A percentile compares a stretch with the other conserved stretches of the same genome.
These are phyloP conservation scores for Quadroppia sp. DNA, from an alignment of 2,888 invertebrate genomes.

Conservation along the genomic window DNA sequence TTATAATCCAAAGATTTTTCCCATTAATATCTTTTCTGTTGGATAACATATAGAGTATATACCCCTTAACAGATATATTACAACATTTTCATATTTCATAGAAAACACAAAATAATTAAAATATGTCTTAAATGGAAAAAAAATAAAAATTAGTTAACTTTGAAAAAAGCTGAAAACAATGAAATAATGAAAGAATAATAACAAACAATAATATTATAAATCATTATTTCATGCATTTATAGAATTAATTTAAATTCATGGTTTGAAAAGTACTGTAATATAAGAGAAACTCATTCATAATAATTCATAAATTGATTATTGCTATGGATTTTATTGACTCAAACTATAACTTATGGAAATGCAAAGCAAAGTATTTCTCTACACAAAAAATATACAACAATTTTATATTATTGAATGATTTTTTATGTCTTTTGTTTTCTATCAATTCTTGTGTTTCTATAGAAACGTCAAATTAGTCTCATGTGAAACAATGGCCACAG, in stretches of 20 bases:
- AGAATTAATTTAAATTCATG: conserved; percentile 7
- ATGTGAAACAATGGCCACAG: background rate
- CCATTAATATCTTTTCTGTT: too few species aligned
- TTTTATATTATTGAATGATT: background rate
- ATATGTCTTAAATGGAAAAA: too few species aligned
- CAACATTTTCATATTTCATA: too few species aligned
- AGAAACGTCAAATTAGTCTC: background rate
- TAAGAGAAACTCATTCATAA: background rate
- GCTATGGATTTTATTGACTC: background rate
- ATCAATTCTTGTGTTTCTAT: conserved; percentile 13
- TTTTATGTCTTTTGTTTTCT: conserved; percentile 19
- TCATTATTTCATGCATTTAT: background rate
- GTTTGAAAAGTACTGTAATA: background rate
- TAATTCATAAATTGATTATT: conserved; percentile 4
- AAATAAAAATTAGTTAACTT: background rate
- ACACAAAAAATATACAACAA: background rate
- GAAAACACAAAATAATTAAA: too few species aligned
- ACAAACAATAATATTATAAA: background rate
- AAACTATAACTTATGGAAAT: background rate
- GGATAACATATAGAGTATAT: too few species aligned
- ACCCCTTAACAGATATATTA: too few species aligned
- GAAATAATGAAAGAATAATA: background rate
- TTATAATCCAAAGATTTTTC: too few species aligned
- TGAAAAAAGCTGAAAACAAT: background rate
- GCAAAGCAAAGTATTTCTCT: background rate